phyloP scores from a whole-genome alignment of 2,888 invertebrate species.

The Sthenelais limicola region DNA sequence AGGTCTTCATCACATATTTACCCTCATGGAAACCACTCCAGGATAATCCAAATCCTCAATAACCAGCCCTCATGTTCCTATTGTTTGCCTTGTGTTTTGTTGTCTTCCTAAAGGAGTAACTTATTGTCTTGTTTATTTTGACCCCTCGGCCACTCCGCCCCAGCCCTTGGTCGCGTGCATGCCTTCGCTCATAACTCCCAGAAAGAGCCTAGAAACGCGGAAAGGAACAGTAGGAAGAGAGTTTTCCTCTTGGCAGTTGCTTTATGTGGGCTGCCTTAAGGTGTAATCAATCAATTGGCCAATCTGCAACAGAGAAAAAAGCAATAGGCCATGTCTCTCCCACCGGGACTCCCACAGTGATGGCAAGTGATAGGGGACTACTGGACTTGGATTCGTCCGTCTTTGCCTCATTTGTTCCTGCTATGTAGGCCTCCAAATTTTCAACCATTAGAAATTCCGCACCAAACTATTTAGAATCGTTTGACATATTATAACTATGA shows the following conservation, averaged over 20 bases:
- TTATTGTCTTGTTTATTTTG: neutral
- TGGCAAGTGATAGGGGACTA: too few species aligned
- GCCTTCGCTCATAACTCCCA: neutral
- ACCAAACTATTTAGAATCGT: too few species aligned
- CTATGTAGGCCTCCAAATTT: too few species aligned
- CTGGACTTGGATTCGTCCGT: too few species aligned
- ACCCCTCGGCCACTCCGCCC: neutral
- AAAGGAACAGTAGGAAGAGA: neutral
- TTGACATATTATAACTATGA: too few species aligned
- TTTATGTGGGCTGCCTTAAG: neutral
- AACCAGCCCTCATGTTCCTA: neutral
- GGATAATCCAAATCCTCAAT: neutral
- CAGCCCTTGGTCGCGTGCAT: conserved; percentile 13
- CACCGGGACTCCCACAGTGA: too few species aligned
- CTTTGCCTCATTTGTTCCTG: too few species aligned
- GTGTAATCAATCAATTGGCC: neutral
- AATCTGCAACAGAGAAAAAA: too few species aligned
- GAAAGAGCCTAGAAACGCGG: neutral
- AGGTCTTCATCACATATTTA: neutral
- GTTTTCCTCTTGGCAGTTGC: neutral
- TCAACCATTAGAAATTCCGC: too few species aligned
- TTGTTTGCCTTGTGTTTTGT: neutral
- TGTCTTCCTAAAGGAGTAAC: neutral
- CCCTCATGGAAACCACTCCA: conserved; percentile 21
- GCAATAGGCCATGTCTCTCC: too few species aligned